Percentiles rank a stretch among this genome's conserved stretches.
These are phyloP conservation scores for Oncorhynchus masou DNA, from an alignment of 2,113 vertebrate genomes.

Conservation along the genomic window DNA sequence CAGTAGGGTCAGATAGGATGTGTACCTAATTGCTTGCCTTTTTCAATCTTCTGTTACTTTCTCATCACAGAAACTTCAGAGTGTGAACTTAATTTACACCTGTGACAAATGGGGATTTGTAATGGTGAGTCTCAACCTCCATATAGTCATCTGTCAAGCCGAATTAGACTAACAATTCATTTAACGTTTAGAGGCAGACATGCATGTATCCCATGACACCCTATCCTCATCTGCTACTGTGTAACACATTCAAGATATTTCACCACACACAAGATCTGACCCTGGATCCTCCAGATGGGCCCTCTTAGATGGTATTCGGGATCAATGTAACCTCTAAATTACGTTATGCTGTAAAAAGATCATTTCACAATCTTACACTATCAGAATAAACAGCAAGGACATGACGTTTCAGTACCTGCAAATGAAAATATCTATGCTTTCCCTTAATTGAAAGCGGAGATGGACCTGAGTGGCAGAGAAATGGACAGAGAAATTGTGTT, in stretches of 20 bases:
- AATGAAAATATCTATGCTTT: no score
- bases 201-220: neutral
- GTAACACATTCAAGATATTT: neutral
- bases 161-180: slow-evolving; percentile 19
- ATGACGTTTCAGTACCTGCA: no score
- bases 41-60: slow-evolving; percentile 1
- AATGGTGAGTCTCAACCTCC: neutral
- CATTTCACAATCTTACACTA: no score
- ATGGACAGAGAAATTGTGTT: no score
- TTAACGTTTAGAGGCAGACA: slow-evolving; percentile 13
- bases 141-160: slow-evolving; percentile 13
- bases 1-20: slow-evolving; percentile 10
- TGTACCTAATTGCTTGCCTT: slow-evolving; percentile 13
- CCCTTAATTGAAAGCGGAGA: no score
- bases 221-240: neutral
- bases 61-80: neutral
- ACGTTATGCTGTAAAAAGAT: no score
- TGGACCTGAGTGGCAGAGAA: no score
- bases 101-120: neutral
- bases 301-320: no score
- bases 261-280: neutral
- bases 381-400: no score
- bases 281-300: no score
- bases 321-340: no score
- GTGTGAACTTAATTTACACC: neutral